Conservation (phyloP, 2,888 invertebrate species). For the Stratiomys singularior region DNA sequence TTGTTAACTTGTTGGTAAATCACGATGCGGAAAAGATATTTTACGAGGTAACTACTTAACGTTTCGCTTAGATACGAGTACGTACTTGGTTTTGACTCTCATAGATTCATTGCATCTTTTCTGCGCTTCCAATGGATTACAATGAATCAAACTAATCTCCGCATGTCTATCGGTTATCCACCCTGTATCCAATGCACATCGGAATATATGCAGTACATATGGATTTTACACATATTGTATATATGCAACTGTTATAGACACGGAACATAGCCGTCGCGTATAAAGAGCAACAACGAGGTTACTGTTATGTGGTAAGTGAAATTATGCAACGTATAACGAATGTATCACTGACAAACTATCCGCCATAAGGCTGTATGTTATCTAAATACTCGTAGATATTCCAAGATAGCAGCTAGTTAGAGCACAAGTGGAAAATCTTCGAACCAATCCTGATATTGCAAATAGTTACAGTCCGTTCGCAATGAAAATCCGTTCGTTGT, state of each 20-base stretch:
- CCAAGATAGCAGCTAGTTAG: neutral
- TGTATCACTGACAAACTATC: slow-evolving; percentile 23
- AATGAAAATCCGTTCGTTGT: slow-evolving; percentile 4
- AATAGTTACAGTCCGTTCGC: neutral
- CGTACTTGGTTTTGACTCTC: neutral
- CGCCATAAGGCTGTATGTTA: neutral
- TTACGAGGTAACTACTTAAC: neutral
- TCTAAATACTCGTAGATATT: slow-evolving; percentile 8
- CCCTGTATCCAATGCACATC: neutral
- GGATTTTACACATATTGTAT: neutral
- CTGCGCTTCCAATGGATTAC: neutral
- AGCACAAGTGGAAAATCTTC: slow-evolving; percentile 12
- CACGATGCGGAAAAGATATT: neutral
- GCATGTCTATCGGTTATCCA: neutral
- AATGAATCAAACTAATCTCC: neutral
- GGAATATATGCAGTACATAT: neutral
- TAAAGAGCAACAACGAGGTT: slow-evolving; percentile 27
- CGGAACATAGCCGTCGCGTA: slow-evolving; percentile 9
- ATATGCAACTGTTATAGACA: neutral
- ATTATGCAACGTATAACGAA: slow-evolving; percentile 48
- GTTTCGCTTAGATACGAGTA: neutral
- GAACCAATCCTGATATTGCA: neutral
- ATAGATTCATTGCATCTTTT: neutral
- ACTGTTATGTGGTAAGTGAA: slow-evolving; percentile 49
- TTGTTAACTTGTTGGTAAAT: too few species aligned